Conservation (phyloP, 1,140 invertebrate genomes). For the Druon quercuslanigerum region DNA sequence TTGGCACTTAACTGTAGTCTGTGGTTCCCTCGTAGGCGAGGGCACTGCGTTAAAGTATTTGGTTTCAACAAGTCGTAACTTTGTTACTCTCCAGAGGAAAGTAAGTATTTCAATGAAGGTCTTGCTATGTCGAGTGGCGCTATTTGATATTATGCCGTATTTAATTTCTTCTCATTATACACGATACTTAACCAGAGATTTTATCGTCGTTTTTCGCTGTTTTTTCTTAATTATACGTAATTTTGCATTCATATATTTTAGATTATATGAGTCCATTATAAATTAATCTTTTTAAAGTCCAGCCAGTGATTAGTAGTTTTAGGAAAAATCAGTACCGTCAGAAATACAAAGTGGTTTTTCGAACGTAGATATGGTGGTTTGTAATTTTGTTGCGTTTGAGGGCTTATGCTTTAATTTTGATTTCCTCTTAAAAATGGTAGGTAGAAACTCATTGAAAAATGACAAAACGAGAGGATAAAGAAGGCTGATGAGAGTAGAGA, state of each 20-base stretch:
- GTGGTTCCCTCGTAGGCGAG: conserved; percentile 61
- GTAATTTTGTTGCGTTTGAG: not conserved
- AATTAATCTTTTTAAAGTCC: no score
- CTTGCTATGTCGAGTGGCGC: not conserved
- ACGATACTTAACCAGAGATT: not conserved
- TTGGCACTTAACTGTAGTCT: conserved; percentile 67
- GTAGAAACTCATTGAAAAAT: conserved; percentile 48
- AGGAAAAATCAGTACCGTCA: no score
- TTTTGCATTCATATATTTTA: no score
- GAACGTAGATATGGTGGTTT: no score
- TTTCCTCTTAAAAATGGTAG: not conserved
- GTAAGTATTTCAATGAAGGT: conserved; percentile 53
- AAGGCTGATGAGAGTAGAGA: conserved; percentile 52
- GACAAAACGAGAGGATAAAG: conserved; percentile 49
- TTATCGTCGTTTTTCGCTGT: not conserved
- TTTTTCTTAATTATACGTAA: not conserved
- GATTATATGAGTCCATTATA: no score
- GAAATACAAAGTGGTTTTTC: no score
- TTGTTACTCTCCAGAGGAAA: conserved; percentile 53
- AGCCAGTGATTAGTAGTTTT: no score
- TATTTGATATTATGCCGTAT: conserved; percentile 9
- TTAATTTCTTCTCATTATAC: conserved; percentile 17
- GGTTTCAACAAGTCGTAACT: conserved; percentile 59
- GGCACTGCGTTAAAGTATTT: conserved; percentile 49
- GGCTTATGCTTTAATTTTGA: not conserved